phyloP scores from a whole-genome alignment of 1,140 invertebrate species.

The Scaptomyza graminum region DNA sequence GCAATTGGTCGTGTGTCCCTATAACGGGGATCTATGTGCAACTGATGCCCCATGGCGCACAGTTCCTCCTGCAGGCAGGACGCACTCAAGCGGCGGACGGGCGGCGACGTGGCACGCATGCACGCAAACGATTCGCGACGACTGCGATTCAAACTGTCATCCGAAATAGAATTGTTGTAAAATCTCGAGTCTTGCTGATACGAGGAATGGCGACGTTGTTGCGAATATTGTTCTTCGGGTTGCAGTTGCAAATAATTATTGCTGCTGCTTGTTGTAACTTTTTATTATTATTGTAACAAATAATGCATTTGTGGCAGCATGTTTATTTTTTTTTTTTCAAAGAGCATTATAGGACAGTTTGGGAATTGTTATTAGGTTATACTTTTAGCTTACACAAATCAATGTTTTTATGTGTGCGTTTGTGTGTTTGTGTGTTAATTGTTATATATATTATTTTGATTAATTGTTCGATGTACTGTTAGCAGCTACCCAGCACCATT shows the following conservation, averaged over 20 bases:
- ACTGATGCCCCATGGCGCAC: slow-evolving; percentile 71
- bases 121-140: slow-evolving; percentile 77
- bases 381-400: slow-evolving; percentile 70
- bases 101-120: slow-evolving; percentile 69
- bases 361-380: slow-evolving; percentile 38
- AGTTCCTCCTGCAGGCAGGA: slow-evolving; percentile 81
- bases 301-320: slow-evolving; percentile 33
- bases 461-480: slow-evolving; percentile 44
- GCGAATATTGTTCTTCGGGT: slow-evolving; percentile 58
- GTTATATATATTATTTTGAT: slow-evolving; percentile 2
- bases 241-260: slow-evolving; percentile 53
- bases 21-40: slow-evolving; percentile 82
- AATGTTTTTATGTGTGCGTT: slow-evolving; percentile 9
- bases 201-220: slow-evolving; percentile 74
- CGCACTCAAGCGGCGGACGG: slow-evolving; percentile 73
- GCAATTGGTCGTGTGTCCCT: slow-evolving; percentile 79
- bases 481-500: slow-evolving; percentile 65
- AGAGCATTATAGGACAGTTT: slow-evolving; percentile 15
- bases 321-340: slow-evolving; percentile 7
- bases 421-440: slow-evolving; percentile 3
- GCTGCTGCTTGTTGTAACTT: slow-evolving; percentile 47
- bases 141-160: slow-evolving; percentile 79
- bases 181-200: slow-evolving; percentile 66
- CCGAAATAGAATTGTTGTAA: slow-evolving; percentile 74
- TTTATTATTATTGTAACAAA: slow-evolving; percentile 24